These are phyloP conservation scores for Ormyrus thymus DNA, from an alignment of 2,888 invertebrate genomes.

Conservation along the genomic window DNA sequence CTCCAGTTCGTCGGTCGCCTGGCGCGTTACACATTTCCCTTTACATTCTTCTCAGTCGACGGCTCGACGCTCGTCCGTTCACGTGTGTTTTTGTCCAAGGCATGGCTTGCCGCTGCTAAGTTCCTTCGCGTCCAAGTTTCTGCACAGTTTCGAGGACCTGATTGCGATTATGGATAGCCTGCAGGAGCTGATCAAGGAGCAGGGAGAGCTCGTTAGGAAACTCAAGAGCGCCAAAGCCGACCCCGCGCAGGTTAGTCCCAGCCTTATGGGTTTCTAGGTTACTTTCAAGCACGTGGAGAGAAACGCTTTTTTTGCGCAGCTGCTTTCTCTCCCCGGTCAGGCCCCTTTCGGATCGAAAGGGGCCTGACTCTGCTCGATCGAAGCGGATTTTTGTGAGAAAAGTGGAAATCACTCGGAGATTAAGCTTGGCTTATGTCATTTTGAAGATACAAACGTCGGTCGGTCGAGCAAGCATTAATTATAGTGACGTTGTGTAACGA, in stretches of 20 bases:
- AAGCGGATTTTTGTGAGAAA: too few species aligned
- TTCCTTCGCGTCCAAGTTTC: too few species aligned
- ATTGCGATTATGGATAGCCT: constrained; percentile 43
- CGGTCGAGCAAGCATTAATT: too few species aligned
- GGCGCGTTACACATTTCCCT: too few species aligned
- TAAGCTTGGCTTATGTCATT: too few species aligned
- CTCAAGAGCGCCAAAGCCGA: constrained; percentile 88
- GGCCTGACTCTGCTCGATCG: too few species aligned
- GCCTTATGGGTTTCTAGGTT: constrained; percentile 29
- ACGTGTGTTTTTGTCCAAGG: background rate
- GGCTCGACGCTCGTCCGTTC: constrained; percentile 17
- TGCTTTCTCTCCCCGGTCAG: background rate
- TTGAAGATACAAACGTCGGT: too few species aligned
- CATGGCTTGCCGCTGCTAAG: too few species aligned
- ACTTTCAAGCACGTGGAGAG: constrained; percentile 43
- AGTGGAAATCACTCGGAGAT: too few species aligned
- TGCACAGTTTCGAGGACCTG: background rate
- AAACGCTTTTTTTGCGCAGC: constrained; percentile 23
- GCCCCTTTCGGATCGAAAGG: too few species aligned
- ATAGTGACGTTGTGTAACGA: too few species aligned
- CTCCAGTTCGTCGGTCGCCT: background rate
- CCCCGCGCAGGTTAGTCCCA: constrained; percentile 81
- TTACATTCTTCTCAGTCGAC: background rate
- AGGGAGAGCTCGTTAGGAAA: constrained; percentile 88
- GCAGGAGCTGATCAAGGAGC: constrained; percentile 77